Percentiles rank a stretch among this genome's conserved stretches.
Conservation (phyloP, 1,140 invertebrate species). For the Leptinotarsa undecemlineata region DNA sequence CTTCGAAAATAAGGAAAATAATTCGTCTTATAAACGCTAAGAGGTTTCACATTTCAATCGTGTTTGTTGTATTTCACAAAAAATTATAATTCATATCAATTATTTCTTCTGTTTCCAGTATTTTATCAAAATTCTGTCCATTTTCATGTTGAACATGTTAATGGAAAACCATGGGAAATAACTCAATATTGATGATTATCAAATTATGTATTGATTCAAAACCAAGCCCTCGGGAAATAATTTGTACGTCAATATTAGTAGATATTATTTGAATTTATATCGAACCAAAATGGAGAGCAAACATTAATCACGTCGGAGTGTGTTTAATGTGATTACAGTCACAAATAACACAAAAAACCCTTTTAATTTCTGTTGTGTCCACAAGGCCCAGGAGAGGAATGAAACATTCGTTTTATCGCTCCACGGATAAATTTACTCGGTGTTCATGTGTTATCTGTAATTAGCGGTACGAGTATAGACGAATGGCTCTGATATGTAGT, state of each 20-base stretch:
- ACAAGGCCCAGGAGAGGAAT: conserved; percentile 5
- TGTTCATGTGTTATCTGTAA: conserved; percentile 3
- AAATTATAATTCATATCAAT: too few species aligned
- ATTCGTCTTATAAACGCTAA: too few species aligned
- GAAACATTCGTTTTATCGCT: neutral
- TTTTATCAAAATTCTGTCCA: neutral
- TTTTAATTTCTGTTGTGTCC: neutral
- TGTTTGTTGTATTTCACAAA: too few species aligned
- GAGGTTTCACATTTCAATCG: too few species aligned
- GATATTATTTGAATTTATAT: neutral
- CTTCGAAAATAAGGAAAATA: too few species aligned
- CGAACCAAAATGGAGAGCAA: neutral
- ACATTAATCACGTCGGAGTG: neutral
- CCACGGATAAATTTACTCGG: neutral
- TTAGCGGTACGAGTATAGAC: neutral
- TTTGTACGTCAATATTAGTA: neutral
- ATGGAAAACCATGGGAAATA: neutral
- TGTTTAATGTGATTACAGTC: conserved; percentile 2
- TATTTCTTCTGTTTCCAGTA: too few species aligned
- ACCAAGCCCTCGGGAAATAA: neutral
- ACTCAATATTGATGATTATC: neutral
- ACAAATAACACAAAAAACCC: neutral
- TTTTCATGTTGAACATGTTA: neutral
- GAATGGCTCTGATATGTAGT: too few species aligned
- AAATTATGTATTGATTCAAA: neutral